Evolutionary conservation across 35 echinoderm and acorn worm species (phyloP).

Genomic region (Apostichopus parvimensis): DNA sequence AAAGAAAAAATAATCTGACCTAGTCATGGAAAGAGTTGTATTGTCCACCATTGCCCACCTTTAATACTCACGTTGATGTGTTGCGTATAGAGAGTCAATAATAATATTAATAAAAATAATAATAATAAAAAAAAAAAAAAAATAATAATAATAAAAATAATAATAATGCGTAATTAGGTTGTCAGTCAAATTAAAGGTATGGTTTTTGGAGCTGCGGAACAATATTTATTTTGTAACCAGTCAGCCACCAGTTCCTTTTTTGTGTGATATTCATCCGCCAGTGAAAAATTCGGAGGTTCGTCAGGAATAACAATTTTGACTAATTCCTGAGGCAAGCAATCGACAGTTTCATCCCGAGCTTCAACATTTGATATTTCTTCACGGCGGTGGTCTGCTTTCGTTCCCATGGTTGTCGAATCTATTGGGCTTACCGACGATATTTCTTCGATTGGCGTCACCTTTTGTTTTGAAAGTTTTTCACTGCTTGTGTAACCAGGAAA

Average conservation of each 20-base stretch:
- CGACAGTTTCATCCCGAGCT: neutral
- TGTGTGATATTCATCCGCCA: slow-evolving; percentile 28
- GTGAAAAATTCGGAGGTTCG: slow-evolving; percentile 38
- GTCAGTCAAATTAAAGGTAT: slow-evolving; percentile 16
- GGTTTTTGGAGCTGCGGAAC: slow-evolving; percentile 38
- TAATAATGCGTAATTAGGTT: too few relatives aligned
- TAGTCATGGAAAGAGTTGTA: too few relatives aligned
- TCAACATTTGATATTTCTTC: neutral
- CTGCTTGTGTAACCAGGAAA: slow-evolving; percentile 46
- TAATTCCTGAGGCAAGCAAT: neutral
- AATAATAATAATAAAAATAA: too few relatives aligned
- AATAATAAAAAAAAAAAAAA: too few relatives aligned
- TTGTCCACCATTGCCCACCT: too few relatives aligned
- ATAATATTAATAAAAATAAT: too few relatives aligned
- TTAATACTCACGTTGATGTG: too few relatives aligned
- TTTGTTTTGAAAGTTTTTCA: slow-evolving; percentile 36
- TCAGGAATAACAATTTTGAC: slow-evolving; percentile 10
- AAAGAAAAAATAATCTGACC: too few relatives aligned
- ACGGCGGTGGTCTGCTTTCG: neutral
- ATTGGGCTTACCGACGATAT: neutral
- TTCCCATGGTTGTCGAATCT: neutral
- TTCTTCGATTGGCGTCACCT: neutral
- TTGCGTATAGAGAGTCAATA: too few relatives aligned
- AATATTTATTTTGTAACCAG: slow-evolving; percentile 53
- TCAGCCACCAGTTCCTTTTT: slow-evolving; percentile 49